phyloP scores from a whole-genome alignment of 2,888 invertebrate species.

The Orchestes rusci region DNA sequence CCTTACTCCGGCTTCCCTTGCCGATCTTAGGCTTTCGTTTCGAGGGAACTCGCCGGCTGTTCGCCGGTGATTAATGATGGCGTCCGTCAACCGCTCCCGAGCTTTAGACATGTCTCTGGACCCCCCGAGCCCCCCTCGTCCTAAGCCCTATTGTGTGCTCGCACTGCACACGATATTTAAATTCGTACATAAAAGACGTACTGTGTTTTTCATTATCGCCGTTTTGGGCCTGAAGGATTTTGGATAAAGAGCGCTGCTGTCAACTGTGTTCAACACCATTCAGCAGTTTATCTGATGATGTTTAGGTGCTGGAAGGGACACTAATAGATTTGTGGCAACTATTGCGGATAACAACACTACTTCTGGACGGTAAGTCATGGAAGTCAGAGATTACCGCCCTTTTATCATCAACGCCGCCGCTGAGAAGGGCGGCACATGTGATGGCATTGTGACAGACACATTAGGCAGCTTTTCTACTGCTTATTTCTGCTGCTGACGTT shows the following conservation, averaged over 20 bases:
- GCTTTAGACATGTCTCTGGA: slow-evolving; percentile 45
- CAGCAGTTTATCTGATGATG: not conserved
- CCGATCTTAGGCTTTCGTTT: slow-evolving; percentile 21
- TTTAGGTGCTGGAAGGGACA: not conserved
- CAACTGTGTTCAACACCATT: no score
- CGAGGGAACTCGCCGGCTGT: slow-evolving; percentile 39
- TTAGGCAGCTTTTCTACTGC: no score
- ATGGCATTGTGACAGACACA: slow-evolving; percentile 14
- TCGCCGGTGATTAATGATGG: slow-evolving; percentile 45
- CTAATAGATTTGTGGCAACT: no score
- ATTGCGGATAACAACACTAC: no score
- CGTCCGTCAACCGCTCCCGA: slow-evolving; percentile 43
- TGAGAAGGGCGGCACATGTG: slow-evolving; percentile 12
- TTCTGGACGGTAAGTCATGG: no score
- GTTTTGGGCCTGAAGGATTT: slow-evolving; percentile 42
- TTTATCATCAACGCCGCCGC: slow-evolving; percentile 11
- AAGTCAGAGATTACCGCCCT: slow-evolving; percentile 14
- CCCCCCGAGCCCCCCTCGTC: slow-evolving; percentile 36
- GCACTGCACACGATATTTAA: slow-evolving; percentile 42
- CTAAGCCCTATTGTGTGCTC: slow-evolving; percentile 13
- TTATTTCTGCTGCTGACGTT: no score
- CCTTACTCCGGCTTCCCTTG: slow-evolving; percentile 22
- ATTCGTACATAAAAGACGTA: slow-evolving; percentile 41
- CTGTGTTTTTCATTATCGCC: slow-evolving; percentile 44
- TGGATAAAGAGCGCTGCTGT: slow-evolving; percentile 35